Evolutionary conservation across 2,797 vertebrate genomes (phyloP).

Genomic region (Cossypha heuglini): DNA sequence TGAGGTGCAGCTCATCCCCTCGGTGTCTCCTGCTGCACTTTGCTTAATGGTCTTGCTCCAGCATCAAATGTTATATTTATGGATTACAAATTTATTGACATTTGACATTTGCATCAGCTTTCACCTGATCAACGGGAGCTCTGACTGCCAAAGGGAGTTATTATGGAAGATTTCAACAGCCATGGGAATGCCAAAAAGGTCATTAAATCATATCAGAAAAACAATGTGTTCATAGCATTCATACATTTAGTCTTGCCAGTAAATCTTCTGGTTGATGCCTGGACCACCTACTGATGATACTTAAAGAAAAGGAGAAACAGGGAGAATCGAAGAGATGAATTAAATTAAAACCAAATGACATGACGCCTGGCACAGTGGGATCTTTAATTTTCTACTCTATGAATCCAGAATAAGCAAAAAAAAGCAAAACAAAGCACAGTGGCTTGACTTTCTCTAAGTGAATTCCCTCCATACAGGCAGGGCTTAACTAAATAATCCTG

Average conservation of each 20-base stretch:
- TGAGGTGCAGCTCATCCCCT: not conserved
- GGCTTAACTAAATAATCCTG: slow-evolving; percentile 56
- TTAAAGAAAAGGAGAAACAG: slow-evolving; percentile 28
- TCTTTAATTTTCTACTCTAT: slow-evolving; percentile 52
- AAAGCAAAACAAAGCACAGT: slow-evolving; percentile 16
- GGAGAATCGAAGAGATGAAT: slow-evolving; percentile 53
- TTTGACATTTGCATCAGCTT: slow-evolving; percentile 72
- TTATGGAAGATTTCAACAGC: slow-evolving; percentile 72
- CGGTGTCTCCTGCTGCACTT: slow-evolving; percentile 38
- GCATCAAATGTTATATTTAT: slow-evolving; percentile 62
- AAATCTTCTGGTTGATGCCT: slow-evolving; percentile 66
- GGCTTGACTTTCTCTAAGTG: slow-evolving; percentile 40
- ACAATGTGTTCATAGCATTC: slow-evolving; percentile 67
- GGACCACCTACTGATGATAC: slow-evolving; percentile 67
- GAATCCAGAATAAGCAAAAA: slow-evolving; percentile 56
- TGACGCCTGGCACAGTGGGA: slow-evolving; percentile 44
- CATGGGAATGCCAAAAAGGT: slow-evolving; percentile 68
- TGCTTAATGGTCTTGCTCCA: slow-evolving; percentile 41
- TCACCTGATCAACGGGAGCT: slow-evolving; percentile 73
- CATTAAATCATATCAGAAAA: slow-evolving; percentile 76
- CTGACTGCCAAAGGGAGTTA: slow-evolving; percentile 70
- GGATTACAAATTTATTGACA: slow-evolving; percentile 77
- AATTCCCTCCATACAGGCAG: slow-evolving; percentile 36
- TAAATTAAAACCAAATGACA: slow-evolving; percentile 66
- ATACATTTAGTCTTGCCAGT: slow-evolving; percentile 65